These are phyloP conservation scores for Lagopus muta DNA, from an alignment of 2,113 vertebrate genomes.

Conservation along the genomic window DNA sequence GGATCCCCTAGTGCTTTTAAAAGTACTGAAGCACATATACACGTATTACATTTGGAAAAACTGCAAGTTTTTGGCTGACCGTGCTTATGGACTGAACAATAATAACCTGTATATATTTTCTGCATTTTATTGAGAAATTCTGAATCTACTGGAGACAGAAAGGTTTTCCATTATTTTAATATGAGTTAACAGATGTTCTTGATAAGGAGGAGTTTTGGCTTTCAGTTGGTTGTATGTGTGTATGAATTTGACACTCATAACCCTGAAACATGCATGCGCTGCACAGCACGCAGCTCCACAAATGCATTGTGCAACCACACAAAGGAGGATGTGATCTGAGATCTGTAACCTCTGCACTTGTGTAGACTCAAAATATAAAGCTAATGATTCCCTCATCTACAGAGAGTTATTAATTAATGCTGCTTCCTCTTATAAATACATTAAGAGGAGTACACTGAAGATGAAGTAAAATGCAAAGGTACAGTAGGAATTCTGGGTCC, in stretches of 20 bases:
- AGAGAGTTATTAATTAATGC: neutral
- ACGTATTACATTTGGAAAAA: neutral
- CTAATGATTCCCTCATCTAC: neutral
- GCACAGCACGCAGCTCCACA: neutral
- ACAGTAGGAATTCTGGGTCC: neutral
- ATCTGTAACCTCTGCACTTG: neutral
- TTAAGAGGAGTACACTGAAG: neutral
- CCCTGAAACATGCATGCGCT: neutral
- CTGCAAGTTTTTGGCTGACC: conserved; percentile 7
- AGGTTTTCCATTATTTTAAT: conserved; percentile 52
- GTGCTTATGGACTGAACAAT: conserved; percentile 17
- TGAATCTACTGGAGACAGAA: neutral
- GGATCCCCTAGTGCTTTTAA: conserved; percentile 24
- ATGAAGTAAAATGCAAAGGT: neutral
- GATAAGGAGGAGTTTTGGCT: neutral
- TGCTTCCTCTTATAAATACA: neutral
- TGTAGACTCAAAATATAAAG: neutral
- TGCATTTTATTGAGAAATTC: conserved; percentile 32
- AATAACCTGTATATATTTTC: conserved; percentile 33
- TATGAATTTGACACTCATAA: neutral
- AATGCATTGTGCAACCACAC: neutral
- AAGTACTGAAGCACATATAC: conserved; percentile 25
- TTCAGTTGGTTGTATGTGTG: neutral
- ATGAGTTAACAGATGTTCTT: neutral
- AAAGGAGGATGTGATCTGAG: neutral